These are phyloP conservation scores for Parelbella ahira DNA, from an alignment of 2,888 invertebrate species.

Conservation along the genomic window DNA sequence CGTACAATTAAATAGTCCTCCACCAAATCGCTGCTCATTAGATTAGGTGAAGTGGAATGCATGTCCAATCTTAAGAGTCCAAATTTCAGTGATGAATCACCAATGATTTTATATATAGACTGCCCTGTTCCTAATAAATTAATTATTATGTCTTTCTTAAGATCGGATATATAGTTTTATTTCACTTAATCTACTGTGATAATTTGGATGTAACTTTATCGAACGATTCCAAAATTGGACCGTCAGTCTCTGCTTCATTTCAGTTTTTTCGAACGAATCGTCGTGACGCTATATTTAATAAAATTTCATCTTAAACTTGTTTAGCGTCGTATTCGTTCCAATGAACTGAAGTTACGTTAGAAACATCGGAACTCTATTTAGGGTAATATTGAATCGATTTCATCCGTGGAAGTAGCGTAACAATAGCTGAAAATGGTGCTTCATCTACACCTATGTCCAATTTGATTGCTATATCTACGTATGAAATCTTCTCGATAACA, in stretches of 20 bases:
- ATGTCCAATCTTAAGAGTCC: constrained; percentile 46
- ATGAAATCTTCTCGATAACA: constrained; percentile 56
- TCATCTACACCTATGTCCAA: constrained; percentile 21
- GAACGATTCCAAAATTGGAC: constrained; percentile 26
- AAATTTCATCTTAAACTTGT: no score
- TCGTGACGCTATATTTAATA: no score
- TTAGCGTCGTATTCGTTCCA: constrained; percentile 47
- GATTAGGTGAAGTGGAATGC: constrained; percentile 65
- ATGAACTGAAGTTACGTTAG: constrained; percentile 56
- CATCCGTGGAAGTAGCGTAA: constrained; percentile 43
- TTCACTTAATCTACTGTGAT: constrained; percentile 68
- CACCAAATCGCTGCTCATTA: constrained; percentile 47
- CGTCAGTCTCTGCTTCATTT: constrained; percentile 44
- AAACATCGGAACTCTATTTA: constrained; percentile 49
- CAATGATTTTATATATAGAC: constrained; percentile 74
- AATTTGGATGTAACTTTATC: constrained; percentile 30
- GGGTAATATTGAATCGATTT: constrained; percentile 42
- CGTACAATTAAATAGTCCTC: constrained; percentile 36
- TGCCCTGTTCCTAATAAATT: constrained; percentile 71
- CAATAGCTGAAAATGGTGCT: constrained; percentile 21
- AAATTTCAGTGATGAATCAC: constrained; percentile 76
- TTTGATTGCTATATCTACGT: constrained; percentile 45
- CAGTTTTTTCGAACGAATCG: constrained; percentile 54
- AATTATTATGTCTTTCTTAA: constrained; percentile 43
- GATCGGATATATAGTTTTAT: constrained; percentile 46